Evolutionary conservation across 2,888 invertebrate species (phyloP), one percentile per base, ranked within the genome.

Genomic region (Pelosia muscerda): DNA sequence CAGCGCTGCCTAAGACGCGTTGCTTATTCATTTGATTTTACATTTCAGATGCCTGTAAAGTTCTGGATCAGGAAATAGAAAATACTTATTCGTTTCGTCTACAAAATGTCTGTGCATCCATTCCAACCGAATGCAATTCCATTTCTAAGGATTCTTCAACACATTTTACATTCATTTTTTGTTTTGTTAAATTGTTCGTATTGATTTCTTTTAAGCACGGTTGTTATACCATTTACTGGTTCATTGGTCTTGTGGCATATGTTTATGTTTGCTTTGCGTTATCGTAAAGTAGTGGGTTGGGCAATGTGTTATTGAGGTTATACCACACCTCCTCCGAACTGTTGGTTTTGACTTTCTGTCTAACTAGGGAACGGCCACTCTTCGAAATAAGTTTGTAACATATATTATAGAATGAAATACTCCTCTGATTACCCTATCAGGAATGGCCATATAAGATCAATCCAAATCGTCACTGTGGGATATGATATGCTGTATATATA

Each of bases 31-130:
- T n/a, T n/a, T n/a, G 49, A 49, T 49, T 49, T 49, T n/a, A 8
- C 49, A 49, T 49, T 49, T 49, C 49, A n/a, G 8, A n/a, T n/a
- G 49, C 19, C 49, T 19, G 49, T n/a, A n/a, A 49, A 49, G 19
- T 49, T 49, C 49, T n/a, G 49, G 8, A 49, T 49, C 49, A 49
- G 49, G 49, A 49, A 49, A 49, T 49, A 49, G 49, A 49, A 49
- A 49, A 49, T 2, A 49, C 49, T 49, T 9, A 19, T 49, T 49
- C 19, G n/a, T 9, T n/a, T n/a, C n/a, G n/a, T 49, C n/a, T 49
- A n/a, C 49, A 49, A 19, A 49, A 49, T 19, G n/a, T 19, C 49
- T 2, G 19, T 19, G 19, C 42, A 42, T 42, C 19, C 19, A 19
- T 42, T 19, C 42, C 19, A 42, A 42, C 42, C 13, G 19, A 19